Percentiles rank a stretch among this genome's conserved stretches.
Evolutionary conservation across 2,888 invertebrate genomes (phyloP).

Genomic region (Brachyopa scutellaris): DNA sequence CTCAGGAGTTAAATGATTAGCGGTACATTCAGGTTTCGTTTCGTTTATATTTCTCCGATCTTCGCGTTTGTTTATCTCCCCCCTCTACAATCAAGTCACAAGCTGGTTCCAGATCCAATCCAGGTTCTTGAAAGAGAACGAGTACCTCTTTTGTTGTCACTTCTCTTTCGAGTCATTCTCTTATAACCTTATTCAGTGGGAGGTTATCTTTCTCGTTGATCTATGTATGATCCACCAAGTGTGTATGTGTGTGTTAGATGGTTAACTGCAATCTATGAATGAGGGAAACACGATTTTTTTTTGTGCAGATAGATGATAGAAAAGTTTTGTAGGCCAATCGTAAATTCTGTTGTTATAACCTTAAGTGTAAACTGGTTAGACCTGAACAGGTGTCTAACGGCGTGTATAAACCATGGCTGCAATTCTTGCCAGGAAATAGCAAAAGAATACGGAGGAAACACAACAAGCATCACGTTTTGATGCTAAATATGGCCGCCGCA

Average conservation of each 20-base stretch:
- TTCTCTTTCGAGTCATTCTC: slow-evolving; percentile 27
- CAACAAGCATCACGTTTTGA: slow-evolving; percentile 33
- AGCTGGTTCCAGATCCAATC: slow-evolving; percentile 7
- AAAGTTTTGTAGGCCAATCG: slow-evolving; percentile 70
- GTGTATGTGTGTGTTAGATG: background rate
- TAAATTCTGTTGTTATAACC: slow-evolving; percentile 65
- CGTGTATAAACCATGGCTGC: slow-evolving; percentile 37
- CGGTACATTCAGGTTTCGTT: slow-evolving; percentile 75
- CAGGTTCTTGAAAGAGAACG: slow-evolving; percentile 50
- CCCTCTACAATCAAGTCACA: background rate
- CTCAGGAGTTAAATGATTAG: slow-evolving; percentile 74
- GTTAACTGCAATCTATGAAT: slow-evolving; percentile 58
- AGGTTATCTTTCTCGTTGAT: slow-evolving; percentile 30
- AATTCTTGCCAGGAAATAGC: slow-evolving; percentile 64
- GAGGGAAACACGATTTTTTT: slow-evolving; percentile 51
- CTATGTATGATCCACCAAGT: background rate
- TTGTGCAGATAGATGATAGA: slow-evolving; percentile 57
- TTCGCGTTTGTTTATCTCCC: slow-evolving; percentile 58
- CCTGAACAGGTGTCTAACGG: slow-evolving; percentile 72
- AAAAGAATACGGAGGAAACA: background rate
- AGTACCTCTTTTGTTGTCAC: slow-evolving; percentile 23
- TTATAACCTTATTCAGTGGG: slow-evolving; percentile 48
- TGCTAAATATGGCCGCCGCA: slow-evolving; percentile 32
- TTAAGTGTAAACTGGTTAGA: slow-evolving; percentile 67
- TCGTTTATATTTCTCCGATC: slow-evolving; percentile 63